Evolutionary conservation across 2,888 invertebrate genomes (phyloP).

Genomic region (Lacanobia wlatinum): DNA sequence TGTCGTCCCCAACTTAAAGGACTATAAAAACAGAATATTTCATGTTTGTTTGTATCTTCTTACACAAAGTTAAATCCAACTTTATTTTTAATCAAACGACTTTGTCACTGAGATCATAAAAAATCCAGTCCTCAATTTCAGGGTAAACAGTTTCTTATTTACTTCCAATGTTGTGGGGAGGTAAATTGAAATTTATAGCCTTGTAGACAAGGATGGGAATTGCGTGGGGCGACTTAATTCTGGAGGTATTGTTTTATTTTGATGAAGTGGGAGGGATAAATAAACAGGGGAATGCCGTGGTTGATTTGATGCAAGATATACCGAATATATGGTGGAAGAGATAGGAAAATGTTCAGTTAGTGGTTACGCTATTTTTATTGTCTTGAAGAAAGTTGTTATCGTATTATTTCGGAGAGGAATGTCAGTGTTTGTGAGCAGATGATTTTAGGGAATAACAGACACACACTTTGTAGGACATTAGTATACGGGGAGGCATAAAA

Average conservation of each 20-base stretch:
- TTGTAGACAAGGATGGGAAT: conserved; percentile 44
- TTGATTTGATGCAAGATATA: conserved; percentile 76
- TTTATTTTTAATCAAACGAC: conserved; percentile 66
- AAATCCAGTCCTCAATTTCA: conserved; percentile 60
- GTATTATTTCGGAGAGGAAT: conserved; percentile 9
- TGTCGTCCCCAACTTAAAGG: conserved; percentile 24
- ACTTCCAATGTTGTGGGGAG: conserved; percentile 33
- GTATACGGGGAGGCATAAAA: not conserved
- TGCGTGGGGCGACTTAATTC: conserved; percentile 31
- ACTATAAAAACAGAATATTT: conserved; percentile 36
- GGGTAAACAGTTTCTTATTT: conserved; percentile 66
- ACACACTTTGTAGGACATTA: not conserved
- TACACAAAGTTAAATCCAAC: conserved; percentile 48
- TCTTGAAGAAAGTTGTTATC: conserved; percentile 22
- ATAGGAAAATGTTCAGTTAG: conserved; percentile 63
- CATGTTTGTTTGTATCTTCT: conserved; percentile 41
- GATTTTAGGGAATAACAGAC: not conserved
- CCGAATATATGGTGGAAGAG: conserved; percentile 73
- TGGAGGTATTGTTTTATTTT: conserved; percentile 71
- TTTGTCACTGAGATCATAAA: conserved; percentile 63
- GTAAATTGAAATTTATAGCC: conserved; percentile 48
- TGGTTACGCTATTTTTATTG: conserved; percentile 44
- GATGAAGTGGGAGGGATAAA: conserved; percentile 71
- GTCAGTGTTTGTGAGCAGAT: conserved; percentile 27
- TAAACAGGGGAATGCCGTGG: conserved; percentile 69